These are phyloP conservation scores for Agrypnus murinus DNA, from an alignment of 2,888 invertebrate genomes.

Conservation along the genomic window DNA sequence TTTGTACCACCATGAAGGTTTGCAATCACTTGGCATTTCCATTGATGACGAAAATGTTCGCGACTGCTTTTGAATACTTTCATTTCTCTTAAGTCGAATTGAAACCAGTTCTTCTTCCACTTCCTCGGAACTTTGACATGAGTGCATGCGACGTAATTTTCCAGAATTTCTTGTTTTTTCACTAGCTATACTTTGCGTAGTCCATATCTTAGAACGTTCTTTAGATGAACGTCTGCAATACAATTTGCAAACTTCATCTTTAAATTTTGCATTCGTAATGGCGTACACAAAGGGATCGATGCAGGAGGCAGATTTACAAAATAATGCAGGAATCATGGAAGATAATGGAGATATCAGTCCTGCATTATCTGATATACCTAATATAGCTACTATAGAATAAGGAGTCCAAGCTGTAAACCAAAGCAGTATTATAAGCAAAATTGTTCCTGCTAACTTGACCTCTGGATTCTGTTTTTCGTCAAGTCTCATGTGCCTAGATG, in stretches of 20 bases:
- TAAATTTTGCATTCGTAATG: slow-evolving; percentile 85
- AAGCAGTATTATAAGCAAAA: slow-evolving; percentile 80
- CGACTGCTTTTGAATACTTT: neutral
- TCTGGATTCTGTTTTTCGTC: slow-evolving; percentile 82
- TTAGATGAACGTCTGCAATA: slow-evolving; percentile 62
- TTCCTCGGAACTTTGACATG: slow-evolving; percentile 62
- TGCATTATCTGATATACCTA: slow-evolving; percentile 81
- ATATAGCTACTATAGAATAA: slow-evolving; percentile 83
- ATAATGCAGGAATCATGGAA: slow-evolving; percentile 86
- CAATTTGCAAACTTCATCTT: slow-evolving; percentile 75
- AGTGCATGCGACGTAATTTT: slow-evolving; percentile 66
- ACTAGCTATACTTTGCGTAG: slow-evolving; percentile 28
- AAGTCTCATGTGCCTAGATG: slow-evolving; percentile 76
- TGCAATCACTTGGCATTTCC: slow-evolving; percentile 61
- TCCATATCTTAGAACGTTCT: slow-evolving; percentile 29
- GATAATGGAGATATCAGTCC: slow-evolving; percentile 79
- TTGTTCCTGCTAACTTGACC: slow-evolving; percentile 80
- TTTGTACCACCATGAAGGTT: slow-evolving; percentile 74
- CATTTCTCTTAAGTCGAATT: neutral
- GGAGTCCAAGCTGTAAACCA: slow-evolving; percentile 91
- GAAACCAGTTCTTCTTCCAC: slow-evolving; percentile 32
- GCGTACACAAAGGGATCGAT: slow-evolving; percentile 88
- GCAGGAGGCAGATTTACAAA: slow-evolving; percentile 88
- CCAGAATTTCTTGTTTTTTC: neutral
- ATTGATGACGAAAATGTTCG: neutral